phyloP scores from a whole-genome alignment of 2,113 vertebrate genomes.

The Scolopax mira region DNA sequence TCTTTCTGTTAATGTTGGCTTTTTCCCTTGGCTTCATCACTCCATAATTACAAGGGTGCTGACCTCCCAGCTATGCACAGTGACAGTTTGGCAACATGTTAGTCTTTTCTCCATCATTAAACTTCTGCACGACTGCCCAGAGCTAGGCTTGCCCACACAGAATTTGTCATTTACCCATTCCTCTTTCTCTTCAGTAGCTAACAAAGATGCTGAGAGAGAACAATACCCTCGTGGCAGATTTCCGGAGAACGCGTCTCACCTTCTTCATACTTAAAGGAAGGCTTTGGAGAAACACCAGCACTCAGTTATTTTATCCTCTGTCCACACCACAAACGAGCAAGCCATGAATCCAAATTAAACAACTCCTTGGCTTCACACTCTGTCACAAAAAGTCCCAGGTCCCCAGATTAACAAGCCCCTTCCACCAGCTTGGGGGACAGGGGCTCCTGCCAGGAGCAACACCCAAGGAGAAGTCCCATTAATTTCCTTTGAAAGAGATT shows the following conservation, averaged over 20 bases:
- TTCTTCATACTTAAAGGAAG: background rate
- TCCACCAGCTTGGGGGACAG: background rate
- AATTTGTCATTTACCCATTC: background rate
- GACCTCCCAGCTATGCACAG: background rate
- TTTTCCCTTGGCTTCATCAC: background rate
- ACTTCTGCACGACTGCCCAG: background rate
- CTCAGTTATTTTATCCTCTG: background rate
- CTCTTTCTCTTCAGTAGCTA: background rate
- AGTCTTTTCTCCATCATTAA: background rate
- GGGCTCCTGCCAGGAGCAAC: background rate
- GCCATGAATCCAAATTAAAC: background rate
- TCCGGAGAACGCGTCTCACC: background rate
- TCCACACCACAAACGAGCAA: background rate
- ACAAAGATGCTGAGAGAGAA: background rate
- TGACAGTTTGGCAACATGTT: background rate
- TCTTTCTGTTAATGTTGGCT: constrained; percentile 39
- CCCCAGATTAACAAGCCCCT: background rate
- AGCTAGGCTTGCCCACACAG: background rate
- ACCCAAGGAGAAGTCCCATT: background rate
- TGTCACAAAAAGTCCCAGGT: background rate
- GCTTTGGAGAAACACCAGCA: background rate
- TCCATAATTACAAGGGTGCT: background rate
- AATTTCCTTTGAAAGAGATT: background rate
- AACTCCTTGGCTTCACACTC: background rate
- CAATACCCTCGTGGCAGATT: background rate